Evolutionary conservation across 2,888 invertebrate species (phyloP).

Genomic region (Subacronicta megacephala): DNA sequence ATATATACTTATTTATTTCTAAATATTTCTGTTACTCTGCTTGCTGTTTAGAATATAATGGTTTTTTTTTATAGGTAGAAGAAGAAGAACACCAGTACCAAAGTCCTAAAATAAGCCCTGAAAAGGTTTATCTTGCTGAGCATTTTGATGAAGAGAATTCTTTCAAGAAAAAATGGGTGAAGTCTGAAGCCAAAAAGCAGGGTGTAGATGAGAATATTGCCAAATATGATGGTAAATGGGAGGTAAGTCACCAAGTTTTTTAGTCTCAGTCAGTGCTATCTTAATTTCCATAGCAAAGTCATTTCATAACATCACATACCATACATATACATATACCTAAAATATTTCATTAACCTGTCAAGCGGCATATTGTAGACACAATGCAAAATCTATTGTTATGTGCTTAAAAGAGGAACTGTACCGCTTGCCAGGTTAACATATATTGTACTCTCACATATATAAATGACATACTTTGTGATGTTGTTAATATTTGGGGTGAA

Average conservation of each 20-base stretch:
- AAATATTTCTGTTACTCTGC: too few species aligned
- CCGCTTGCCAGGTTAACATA: too few species aligned
- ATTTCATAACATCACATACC: constrained; percentile 24
- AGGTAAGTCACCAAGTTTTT: constrained; percentile 66
- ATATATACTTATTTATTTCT: too few species aligned
- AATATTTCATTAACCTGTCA: too few species aligned
- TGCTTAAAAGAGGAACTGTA: too few species aligned
- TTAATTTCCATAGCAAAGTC: constrained; percentile 32
- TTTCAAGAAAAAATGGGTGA: constrained; percentile 95
- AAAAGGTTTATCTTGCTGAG: constrained; percentile 93
- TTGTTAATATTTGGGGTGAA: too few species aligned
- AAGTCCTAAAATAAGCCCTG: constrained; percentile 92
- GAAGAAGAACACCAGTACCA: constrained; percentile 90
- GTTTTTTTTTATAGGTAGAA: constrained; percentile 61
- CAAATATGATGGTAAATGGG: constrained; percentile 97
- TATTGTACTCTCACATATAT: too few species aligned
- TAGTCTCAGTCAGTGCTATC: constrained; percentile 23
- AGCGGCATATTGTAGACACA: too few species aligned
- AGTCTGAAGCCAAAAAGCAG: constrained; percentile 97
- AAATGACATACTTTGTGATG: too few species aligned
- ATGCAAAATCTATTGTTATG: too few species aligned
- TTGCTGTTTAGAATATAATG: too few species aligned
- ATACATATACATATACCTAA: too few species aligned
- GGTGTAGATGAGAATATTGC: constrained; percentile 96
- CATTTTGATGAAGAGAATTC: constrained; percentile 94